Percentiles rank a stretch among this genome's conserved stretches.
Conservation (phyloP, 1,140 invertebrate species). For the Drosophila repleta region DNA sequence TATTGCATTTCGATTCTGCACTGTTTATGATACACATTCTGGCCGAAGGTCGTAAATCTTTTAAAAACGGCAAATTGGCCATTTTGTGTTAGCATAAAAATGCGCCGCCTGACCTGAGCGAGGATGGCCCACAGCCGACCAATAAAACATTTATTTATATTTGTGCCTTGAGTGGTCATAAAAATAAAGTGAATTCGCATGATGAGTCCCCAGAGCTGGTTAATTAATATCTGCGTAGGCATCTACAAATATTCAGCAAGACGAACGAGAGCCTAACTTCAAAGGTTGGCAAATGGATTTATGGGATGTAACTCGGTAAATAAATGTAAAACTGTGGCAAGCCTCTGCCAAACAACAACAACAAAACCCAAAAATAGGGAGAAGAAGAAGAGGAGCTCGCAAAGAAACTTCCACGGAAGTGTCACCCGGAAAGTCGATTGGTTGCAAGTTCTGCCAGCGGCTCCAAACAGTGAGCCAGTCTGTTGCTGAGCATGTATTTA, state of each 20-base stretch:
- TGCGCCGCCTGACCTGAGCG: background rate
- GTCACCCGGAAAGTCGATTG: slow-evolving; percentile 63
- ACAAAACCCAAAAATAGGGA: background rate
- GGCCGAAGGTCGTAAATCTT: slow-evolving; percentile 71
- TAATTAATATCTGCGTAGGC: slow-evolving; percentile 63
- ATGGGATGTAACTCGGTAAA: slow-evolving; percentile 46
- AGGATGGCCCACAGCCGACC: slow-evolving; percentile 41
- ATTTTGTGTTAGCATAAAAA: slow-evolving; percentile 48
- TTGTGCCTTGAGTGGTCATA: slow-evolving; percentile 52
- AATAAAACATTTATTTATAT: slow-evolving; percentile 80
- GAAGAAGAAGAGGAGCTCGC: background rate
- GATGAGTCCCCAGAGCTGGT: slow-evolving; percentile 36
- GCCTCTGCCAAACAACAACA: slow-evolving; percentile 17
- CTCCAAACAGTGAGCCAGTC: slow-evolving; percentile 9
- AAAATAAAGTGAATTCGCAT: slow-evolving; percentile 58
- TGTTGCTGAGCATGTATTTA: slow-evolving; percentile 60
- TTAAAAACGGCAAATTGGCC: slow-evolving; percentile 78
- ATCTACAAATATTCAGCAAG: slow-evolving; percentile 18
- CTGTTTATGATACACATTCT: slow-evolving; percentile 67
- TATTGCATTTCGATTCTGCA: slow-evolving; percentile 57
- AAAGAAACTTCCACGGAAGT: slow-evolving; percentile 50
- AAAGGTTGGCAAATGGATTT: slow-evolving; percentile 40
- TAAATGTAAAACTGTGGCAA: slow-evolving; percentile 47
- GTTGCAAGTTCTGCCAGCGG: slow-evolving; percentile 21
- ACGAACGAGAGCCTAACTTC: slow-evolving; percentile 14